Evolutionary conservation across 2,888 invertebrate genomes (phyloP), one percentile per base, ranked within the genome.

Genomic region (Mylabris sibirica): DNA sequence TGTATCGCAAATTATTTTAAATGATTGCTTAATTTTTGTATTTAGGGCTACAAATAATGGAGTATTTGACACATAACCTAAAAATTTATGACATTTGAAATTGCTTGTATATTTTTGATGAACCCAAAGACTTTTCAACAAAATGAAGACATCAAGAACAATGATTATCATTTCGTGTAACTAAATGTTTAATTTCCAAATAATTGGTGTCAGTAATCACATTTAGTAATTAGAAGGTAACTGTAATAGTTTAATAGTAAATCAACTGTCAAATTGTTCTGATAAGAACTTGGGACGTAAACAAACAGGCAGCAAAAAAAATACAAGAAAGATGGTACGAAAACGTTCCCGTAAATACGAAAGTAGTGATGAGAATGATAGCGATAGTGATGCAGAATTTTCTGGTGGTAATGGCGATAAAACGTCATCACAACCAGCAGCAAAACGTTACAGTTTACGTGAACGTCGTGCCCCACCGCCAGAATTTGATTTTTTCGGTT

Each of bases 401-500:
- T 5, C 12, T 12, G 11, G 11, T 22, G 11, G 3, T 4, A 14
- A 3, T 11, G 64, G 69, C 22, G 35, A 71, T n/a, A 74, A 72
- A 11, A 69, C 64, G 14, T 59, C 70, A 11, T 74, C 77, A 2
- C 67, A 72, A 20, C 76, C 78, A 12, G 74, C 73, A 34, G 76
- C 75, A n/a, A 81, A 80, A 71, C 77, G 79, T 64, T 81, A 81
- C 67, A 80, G 81, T 64, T 72, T 81, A 41, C 72, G 81, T 68
- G 77, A 81, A 71, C 74, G 81, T 53, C 80, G 78, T 60, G 71
- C 73, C 57, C 60, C 69, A 26, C 70, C 75, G 53, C 70, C 75
- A 61, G 77, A 87, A 78, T 88, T 87, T 72, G 87, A 88, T 70
- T 87, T 88, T 75, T 87, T 87, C 70, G 84, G 85, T n/a, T 84